phyloP scores from a whole-genome alignment of 2,113 vertebrate genomes.

The Chaetorhynchus papuensis region DNA sequence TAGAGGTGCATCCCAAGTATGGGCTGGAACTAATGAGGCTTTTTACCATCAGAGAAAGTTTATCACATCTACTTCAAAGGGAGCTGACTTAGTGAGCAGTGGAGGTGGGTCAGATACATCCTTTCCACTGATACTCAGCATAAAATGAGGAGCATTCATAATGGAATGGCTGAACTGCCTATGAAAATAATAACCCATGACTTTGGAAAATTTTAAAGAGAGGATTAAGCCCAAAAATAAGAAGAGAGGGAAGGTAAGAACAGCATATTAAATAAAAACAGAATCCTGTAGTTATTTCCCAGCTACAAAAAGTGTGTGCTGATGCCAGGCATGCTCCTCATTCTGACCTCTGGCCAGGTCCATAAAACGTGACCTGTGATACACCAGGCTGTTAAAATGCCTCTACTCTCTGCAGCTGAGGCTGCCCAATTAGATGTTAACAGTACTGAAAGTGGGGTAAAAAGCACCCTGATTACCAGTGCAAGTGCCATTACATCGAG shows the following conservation, averaged over 20 bases:
- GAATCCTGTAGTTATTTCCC: background rate
- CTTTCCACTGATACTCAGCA: background rate
- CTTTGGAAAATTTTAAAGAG: background rate
- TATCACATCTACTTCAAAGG: conserved; percentile 66
- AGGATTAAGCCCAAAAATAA: background rate
- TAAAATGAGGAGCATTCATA: conserved; percentile 5
- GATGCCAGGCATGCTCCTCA: background rate
- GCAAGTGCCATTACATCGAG: background rate
- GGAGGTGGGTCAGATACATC: conserved; percentile 13
- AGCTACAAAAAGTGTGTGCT: background rate
- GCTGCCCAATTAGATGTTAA: background rate
- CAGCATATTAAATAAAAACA: background rate
- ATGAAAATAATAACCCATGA: background rate
- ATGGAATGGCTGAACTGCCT: background rate
- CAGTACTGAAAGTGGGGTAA: background rate
- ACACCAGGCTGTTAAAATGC: background rate
- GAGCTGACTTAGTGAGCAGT: background rate
- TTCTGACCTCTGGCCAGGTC: background rate
- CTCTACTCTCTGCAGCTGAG: background rate
- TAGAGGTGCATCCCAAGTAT: conserved; percentile 18
- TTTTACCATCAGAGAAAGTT: conserved; percentile 44
- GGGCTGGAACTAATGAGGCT: conserved; percentile 55
- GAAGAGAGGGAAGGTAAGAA: background rate
- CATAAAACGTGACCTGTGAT: background rate
- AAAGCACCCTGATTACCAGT: background rate